Percentiles rank a stretch among this genome's conserved stretches.
phyloP scores from a whole-genome alignment of 2,113 vertebrate genomes.

The Mirza zaza region DNA sequence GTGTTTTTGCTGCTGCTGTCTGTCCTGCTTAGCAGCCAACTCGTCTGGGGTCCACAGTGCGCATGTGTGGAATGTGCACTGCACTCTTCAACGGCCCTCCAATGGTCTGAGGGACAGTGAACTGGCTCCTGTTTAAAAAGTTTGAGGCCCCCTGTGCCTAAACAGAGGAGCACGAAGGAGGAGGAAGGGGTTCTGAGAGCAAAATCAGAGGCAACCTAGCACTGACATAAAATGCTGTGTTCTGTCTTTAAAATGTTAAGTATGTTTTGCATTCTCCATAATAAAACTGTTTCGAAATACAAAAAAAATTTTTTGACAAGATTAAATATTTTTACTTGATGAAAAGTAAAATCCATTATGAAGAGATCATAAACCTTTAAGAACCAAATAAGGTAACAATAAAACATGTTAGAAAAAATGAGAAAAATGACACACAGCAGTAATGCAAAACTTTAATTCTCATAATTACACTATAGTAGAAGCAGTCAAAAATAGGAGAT shows the following conservation, averaged over 20 bases:
- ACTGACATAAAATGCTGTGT: not conserved
- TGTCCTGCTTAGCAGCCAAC: no score
- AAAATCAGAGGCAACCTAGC: not conserved
- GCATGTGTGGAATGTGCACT: no score
- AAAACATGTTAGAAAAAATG: constrained; percentile 12
- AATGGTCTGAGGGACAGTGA: no score
- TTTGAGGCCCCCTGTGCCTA: not conserved
- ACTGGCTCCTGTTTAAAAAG: no score
- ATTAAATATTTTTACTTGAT: constrained; percentile 8
- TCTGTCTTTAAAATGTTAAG: not conserved
- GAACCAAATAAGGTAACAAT: not conserved
- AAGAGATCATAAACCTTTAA: constrained; percentile 38
- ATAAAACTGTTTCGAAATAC: constrained; percentile 28
- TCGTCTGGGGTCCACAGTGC: no score
- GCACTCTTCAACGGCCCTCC: no score
- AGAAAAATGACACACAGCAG: constrained; percentile 43
- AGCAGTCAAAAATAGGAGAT: not conserved
- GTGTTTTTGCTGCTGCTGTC: no score
- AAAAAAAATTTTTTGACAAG: not conserved
- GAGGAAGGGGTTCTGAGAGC: not conserved
- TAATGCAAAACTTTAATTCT: constrained; percentile 47
- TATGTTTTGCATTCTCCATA: not conserved
- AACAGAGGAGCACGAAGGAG: not conserved
- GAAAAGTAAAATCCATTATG: not conserved
- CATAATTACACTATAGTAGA: not conserved